phyloP scores from a whole-genome alignment of 2,888 invertebrate genomes.

The Apamea crenata region DNA sequence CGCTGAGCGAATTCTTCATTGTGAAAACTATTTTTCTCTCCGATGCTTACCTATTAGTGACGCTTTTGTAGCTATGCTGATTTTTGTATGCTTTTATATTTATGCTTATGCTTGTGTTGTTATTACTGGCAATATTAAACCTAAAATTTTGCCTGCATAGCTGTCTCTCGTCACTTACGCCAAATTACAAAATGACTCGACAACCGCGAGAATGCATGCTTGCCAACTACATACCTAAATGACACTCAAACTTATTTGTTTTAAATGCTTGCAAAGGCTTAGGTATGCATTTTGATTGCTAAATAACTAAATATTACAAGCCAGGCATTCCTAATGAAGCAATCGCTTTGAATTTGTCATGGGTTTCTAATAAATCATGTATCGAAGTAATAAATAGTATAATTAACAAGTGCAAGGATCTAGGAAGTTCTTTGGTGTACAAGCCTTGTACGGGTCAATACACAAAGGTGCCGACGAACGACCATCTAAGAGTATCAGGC shows the following conservation, averaged over 20 bases:
- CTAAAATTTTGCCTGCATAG: background rate
- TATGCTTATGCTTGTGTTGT: background rate
- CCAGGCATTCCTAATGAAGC: conserved; percentile 37
- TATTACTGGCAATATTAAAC: background rate
- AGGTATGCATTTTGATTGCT: conserved; percentile 61
- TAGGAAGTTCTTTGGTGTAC: conserved; percentile 80
- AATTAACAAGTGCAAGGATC: conserved; percentile 75
- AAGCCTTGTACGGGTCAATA: conserved; percentile 86
- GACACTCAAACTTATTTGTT: conserved; percentile 78
- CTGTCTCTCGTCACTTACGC: conserved; percentile 77
- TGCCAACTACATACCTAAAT: conserved; percentile 81
- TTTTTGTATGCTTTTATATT: background rate
- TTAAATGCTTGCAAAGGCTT: conserved; percentile 67
- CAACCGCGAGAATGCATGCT: conserved; percentile 78
- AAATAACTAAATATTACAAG: conserved; percentile 57
- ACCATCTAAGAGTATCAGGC: conserved; percentile 74
- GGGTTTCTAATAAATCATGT: conserved; percentile 33
- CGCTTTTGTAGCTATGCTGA: background rate
- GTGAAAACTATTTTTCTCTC: background rate
- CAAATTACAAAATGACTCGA: conserved; percentile 79
- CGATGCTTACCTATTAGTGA: background rate
- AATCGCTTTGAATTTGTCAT: conserved; percentile 22
- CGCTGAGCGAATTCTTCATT: background rate
- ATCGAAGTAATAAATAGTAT: conserved; percentile 67
- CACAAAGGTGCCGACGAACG: conserved; percentile 85